Conservation (phyloP, 2,113 vertebrate species). For the Passer domesticus region DNA sequence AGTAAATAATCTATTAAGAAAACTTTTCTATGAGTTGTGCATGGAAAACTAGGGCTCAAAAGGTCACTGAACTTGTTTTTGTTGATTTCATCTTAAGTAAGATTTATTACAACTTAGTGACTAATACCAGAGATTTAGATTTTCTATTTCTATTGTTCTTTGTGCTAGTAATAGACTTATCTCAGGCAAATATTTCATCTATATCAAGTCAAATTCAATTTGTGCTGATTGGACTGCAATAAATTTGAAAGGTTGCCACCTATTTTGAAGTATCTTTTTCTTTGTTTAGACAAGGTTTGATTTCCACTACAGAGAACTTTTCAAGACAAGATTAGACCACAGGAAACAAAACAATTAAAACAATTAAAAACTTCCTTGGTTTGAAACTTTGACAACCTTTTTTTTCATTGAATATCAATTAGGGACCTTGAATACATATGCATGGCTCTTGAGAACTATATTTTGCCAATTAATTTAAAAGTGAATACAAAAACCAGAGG, state of each 20-base stretch:
- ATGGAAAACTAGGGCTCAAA: not conserved
- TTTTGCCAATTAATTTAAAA: not conserved
- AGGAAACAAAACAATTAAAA: not conserved
- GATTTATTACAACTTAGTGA: conserved; percentile 49
- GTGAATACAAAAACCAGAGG: not conserved
- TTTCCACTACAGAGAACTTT: not conserved
- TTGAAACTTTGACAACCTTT: not conserved
- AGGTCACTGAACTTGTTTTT: conserved; percentile 51
- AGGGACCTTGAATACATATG: not conserved
- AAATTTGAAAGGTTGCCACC: not conserved
- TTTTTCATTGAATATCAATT: not conserved
- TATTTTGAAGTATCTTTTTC: not conserved
- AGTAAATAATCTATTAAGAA: conserved; percentile 21
- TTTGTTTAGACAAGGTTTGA: not conserved
- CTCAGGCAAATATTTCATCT: conserved; percentile 23
- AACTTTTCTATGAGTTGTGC: not conserved
- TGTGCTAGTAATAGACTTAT: conserved; percentile 25
- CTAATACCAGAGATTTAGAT: conserved; percentile 18
- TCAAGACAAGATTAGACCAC: not conserved
- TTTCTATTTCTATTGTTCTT: not conserved
- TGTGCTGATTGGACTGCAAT: not conserved
- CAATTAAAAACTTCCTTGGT: not conserved
- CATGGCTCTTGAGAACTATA: not conserved
- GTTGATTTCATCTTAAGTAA: conserved; percentile 50
- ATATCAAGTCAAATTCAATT: conserved; percentile 25